phyloP scores from a whole-genome alignment of 2,113 vertebrate species.

The Eidolon helvum region DNA sequence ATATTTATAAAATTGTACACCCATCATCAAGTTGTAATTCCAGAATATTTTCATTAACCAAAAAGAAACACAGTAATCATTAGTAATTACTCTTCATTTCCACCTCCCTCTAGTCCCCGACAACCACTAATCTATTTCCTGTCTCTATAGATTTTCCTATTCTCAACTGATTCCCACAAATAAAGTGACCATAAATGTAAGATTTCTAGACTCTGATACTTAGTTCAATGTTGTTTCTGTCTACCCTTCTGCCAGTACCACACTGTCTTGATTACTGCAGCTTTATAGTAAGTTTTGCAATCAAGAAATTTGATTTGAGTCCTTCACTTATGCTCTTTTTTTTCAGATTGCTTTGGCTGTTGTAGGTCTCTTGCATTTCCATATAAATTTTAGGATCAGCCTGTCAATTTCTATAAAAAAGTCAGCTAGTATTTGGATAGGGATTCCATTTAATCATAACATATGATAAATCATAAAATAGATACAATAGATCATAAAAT shows the following conservation, averaged over 20 bases:
- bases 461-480: too few relatives aligned
- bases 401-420: background rate
- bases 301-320: background rate
- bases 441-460: background rate
- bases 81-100: background rate
- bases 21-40: background rate
- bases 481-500: too few relatives aligned
- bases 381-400: background rate
- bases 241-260: background rate
- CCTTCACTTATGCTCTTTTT: background rate
- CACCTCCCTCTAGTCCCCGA: background rate
- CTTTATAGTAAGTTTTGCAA: conserved; percentile 31
- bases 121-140: background rate
- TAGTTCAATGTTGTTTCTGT: background rate
- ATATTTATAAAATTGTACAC: background rate
- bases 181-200: background rate
- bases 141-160: background rate
- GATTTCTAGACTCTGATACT: background rate
- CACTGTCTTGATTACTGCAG: background rate
- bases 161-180: background rate
- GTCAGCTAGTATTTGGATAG: background rate
- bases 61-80: background rate
- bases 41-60: conserved; percentile 3
- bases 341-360: background rate
- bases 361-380: background rate